Conservation (phyloP, 37 sponge, comb jelly and placozoan genomes). For the Eunapius fragilis region DNA sequence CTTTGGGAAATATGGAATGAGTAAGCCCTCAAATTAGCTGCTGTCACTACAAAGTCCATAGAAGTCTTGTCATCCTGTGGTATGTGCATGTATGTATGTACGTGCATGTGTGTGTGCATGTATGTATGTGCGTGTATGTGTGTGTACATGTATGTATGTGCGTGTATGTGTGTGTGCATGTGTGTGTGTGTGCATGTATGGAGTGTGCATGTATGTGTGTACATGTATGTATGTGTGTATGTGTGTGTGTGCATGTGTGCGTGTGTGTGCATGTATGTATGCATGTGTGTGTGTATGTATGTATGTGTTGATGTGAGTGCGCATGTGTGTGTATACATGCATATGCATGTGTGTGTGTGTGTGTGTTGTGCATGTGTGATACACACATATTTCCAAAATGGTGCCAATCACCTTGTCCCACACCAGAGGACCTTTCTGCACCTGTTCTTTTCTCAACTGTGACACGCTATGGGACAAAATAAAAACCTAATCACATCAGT, state of each 20-base stretch:
- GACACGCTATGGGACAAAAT: conserved; percentile 20
- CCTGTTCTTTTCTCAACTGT: conserved; percentile 42
- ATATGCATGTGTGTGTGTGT: neutral
- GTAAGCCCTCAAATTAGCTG: conserved; percentile 85
- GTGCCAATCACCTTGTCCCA: conserved; percentile 85
- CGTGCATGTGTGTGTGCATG: neutral
- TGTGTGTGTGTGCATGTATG: no score
- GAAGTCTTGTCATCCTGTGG: conserved; percentile 76
- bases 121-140: no score
- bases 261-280: no score
- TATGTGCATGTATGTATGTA: neutral
- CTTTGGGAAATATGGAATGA: conserved; percentile 78
- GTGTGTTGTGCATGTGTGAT: neutral
- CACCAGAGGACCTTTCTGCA: conserved; percentile 59
- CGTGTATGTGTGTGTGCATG: no score
- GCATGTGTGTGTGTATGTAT: no score
- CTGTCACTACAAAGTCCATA: conserved; percentile 94
- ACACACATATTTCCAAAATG: neutral
- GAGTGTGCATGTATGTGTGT: no score
- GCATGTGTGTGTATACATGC: no score
- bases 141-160: no score
- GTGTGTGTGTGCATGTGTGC: no score
- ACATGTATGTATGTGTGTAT: no score
- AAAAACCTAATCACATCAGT: no score
- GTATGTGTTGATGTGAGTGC: no score